These are phyloP conservation scores for Neolamprologus modestus DNA, from an alignment of 2,113 vertebrate genomes.

Conservation along the genomic window DNA sequence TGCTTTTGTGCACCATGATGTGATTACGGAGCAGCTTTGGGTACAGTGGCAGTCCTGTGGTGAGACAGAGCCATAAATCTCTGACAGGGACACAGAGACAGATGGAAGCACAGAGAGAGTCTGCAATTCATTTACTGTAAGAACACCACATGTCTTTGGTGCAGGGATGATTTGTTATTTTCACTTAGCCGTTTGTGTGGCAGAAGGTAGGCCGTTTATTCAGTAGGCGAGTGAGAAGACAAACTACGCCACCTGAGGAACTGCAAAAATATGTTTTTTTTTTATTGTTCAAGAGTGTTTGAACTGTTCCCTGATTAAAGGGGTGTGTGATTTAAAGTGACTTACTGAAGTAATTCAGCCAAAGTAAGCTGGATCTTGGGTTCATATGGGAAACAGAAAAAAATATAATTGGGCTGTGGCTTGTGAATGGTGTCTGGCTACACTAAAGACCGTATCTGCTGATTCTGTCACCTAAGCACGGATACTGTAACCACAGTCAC, in stretches of 20 bases:
- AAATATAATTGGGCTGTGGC: background rate
- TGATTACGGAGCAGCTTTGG: slow-evolving; percentile 17
- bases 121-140: background rate
- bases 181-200: background rate
- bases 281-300: background rate
- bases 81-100: slow-evolving; percentile 26
- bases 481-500: background rate
- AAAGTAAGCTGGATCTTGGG: background rate
- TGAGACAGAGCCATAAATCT: slow-evolving; percentile 17
- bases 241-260: background rate
- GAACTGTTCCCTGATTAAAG: background rate
- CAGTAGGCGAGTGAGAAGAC: background rate
- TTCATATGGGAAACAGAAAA: background rate
- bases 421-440: background rate
- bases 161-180: background rate
- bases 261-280: background rate
- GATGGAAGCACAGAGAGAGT: slow-evolving; percentile 13
- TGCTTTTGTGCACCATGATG: background rate
- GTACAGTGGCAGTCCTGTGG: background rate
- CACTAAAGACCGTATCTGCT: background rate
- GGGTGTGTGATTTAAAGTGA: background rate
- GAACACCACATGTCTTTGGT: background rate
- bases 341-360: background rate
- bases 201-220: background rate
- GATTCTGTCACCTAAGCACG: background rate